Percentiles rank a stretch among this genome's conserved stretches.
These are phyloP conservation scores for Saccopteryx bilineata DNA, from an alignment of 2,113 vertebrate genomes.

Conservation along the genomic window DNA sequence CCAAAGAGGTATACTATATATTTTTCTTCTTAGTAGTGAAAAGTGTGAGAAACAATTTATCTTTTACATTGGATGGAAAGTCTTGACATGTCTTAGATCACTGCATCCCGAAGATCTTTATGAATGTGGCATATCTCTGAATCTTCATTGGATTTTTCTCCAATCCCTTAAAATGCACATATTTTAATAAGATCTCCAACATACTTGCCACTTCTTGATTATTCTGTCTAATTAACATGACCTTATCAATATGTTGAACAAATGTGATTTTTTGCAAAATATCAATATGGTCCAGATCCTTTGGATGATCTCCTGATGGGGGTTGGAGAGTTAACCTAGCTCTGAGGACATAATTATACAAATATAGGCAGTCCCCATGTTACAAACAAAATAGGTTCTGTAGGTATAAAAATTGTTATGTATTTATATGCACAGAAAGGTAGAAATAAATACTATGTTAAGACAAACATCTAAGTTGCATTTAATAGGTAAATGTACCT, in stretches of 20 bases:
- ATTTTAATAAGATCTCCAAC: background rate
- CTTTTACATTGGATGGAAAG: background rate
- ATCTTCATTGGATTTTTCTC: background rate
- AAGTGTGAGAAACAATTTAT: background rate
- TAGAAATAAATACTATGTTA: too few relatives aligned
- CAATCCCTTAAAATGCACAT: background rate
- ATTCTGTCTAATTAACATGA: background rate
- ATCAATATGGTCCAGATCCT: background rate
- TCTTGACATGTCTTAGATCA: background rate
- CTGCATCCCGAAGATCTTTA: background rate
- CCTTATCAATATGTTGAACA: background rate
- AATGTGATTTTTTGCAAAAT: background rate
- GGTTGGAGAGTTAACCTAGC: background rate
- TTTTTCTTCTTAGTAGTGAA: background rate
- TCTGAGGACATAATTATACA: background rate
- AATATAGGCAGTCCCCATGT: background rate
- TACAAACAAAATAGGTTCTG: too few relatives aligned
- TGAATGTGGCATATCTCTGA: background rate
- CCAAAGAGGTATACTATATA: background rate
- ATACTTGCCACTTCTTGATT: background rate
- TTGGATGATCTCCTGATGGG: background rate
- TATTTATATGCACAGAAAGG: too few relatives aligned
- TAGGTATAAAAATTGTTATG: too few relatives aligned
- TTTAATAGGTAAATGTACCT: too few relatives aligned
- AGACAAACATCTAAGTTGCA: too few relatives aligned